These are phyloP conservation scores for Halcyon smyrnensis DNA, from an alignment of 2,797 vertebrate genomes.

Conservation along the genomic window DNA sequence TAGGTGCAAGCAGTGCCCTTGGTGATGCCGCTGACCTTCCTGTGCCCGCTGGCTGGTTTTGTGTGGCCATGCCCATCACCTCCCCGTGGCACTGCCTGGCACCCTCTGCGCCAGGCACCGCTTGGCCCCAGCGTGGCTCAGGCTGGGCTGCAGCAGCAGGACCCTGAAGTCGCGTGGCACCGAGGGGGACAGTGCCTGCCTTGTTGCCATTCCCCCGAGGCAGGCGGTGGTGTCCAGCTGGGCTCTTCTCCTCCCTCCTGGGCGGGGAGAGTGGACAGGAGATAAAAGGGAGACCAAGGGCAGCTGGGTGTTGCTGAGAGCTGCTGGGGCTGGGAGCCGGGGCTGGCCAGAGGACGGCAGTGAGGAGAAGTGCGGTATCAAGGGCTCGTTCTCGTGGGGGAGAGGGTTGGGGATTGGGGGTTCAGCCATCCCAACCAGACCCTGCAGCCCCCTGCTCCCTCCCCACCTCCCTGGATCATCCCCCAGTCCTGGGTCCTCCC, in stretches of 20 bases:
- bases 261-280: conserved; percentile 47
- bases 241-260: conserved; percentile 54
- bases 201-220: neutral
- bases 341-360: neutral
- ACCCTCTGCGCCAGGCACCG: neutral
- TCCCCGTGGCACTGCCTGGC: neutral
- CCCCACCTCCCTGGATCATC: no score
- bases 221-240: neutral
- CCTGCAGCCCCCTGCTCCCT: neutral
- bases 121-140: neutral
- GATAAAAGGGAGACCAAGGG: conserved; percentile 39
- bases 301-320: neutral
- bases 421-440: neutral
- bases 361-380: neutral
- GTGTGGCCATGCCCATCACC: rapidly evolving
- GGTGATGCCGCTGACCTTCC: neutral
- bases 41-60: rapidly evolving
- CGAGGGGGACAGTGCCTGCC: neutral
- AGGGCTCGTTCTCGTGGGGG: neutral
- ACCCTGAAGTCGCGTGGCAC: neutral
- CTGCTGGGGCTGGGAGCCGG: neutral
- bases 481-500: neutral
- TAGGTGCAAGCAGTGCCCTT: neutral
- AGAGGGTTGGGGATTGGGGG: neutral
- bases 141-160: neutral